Evolutionary conservation across 1,140 invertebrate genomes (phyloP).

Genomic region (Caenorhabditis briggsae): DNA sequence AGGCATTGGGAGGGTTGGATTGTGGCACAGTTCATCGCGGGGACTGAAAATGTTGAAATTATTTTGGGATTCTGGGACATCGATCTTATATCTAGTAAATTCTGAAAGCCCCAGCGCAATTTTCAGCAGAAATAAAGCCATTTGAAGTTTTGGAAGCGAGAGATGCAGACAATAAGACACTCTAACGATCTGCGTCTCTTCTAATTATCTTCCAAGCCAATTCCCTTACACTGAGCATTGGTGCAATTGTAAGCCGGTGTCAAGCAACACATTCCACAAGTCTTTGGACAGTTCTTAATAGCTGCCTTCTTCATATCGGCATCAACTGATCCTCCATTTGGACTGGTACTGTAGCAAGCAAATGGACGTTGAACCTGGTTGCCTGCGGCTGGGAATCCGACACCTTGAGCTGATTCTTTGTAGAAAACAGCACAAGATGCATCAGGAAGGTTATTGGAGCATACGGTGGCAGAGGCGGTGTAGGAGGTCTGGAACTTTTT

Average conservation of each 20-base stretch:
- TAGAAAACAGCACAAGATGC: not conserved
- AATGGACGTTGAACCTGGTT: not conserved
- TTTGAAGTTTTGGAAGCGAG: too few species aligned
- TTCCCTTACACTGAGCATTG: conserved; percentile 13
- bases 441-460: not conserved
- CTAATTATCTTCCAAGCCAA: too few species aligned
- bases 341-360: not conserved
- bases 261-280: conserved; percentile 29
- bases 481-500: not conserved
- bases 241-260: conserved; percentile 25
- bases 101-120: too few species aligned
- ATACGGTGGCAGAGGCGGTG: not conserved
- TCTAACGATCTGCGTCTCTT: too few species aligned
- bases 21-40: not conserved
- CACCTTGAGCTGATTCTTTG: not conserved
- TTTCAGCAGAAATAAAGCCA: too few species aligned
- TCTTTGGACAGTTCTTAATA: not conserved
- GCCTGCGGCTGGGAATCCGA: not conserved
- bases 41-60: conserved; percentile 2
- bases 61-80: not conserved
- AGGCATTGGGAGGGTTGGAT: conserved; percentile 10
- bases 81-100: too few species aligned
- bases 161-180: too few species aligned
- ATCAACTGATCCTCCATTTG: not conserved
- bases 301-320: conserved; percentile 39